Evolutionary conservation across 2,797 vertebrate genomes (phyloP).

Genomic region (Lates japonicus): DNA sequence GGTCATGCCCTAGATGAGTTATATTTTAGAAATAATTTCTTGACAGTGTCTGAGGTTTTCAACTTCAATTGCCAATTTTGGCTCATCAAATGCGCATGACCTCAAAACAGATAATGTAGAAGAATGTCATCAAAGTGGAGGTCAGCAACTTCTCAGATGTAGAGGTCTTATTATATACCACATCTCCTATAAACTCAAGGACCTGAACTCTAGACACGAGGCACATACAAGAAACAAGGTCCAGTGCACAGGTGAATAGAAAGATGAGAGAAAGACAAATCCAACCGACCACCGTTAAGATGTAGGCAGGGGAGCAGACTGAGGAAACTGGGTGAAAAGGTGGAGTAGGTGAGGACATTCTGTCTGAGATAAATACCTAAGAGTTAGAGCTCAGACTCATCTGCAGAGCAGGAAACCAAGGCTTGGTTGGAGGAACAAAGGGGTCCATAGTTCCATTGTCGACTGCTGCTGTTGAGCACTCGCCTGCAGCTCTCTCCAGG

Average conservation of each 20-base stretch:
- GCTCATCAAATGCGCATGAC: constrained; percentile 15
- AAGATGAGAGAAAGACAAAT: background rate
- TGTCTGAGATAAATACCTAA: constrained; percentile 3
- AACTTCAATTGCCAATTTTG: constrained; percentile 30
- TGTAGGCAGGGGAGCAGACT: background rate
- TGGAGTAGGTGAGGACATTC: constrained; percentile 11
- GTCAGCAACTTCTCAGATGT: background rate
- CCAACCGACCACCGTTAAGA: background rate
- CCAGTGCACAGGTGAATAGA: background rate
- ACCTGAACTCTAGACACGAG: background rate
- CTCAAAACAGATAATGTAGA: constrained; percentile 31
- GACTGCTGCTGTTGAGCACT: constrained; percentile 56
- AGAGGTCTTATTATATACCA: background rate
- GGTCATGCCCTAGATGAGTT: constrained; percentile 61
- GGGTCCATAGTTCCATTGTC: constrained; percentile 38
- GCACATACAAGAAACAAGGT: background rate
- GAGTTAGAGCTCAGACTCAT: constrained; percentile 19
- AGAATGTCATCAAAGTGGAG: constrained; percentile 19
- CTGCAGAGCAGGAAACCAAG: constrained; percentile 17
- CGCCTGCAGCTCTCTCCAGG: constrained; percentile 72
- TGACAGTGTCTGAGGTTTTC: constrained; percentile 35
- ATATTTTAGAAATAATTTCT: constrained; percentile 60
- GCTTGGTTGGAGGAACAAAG: constrained; percentile 41
- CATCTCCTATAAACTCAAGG: background rate
- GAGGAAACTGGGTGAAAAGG: background rate